Conservation (phyloP, 2,888 invertebrate species). For the Zonitis immaculata region DNA sequence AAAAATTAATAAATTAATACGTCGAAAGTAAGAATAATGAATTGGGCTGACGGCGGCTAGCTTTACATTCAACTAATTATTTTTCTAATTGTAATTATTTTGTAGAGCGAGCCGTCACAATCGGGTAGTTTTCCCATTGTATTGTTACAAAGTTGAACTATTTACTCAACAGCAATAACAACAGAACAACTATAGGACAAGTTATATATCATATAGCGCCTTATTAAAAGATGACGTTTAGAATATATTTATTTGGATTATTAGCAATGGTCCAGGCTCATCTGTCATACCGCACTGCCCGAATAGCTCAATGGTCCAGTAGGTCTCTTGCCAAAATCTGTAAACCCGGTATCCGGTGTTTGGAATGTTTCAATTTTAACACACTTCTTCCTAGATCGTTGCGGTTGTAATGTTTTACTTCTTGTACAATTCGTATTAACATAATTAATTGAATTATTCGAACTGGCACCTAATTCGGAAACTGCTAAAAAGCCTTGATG, state of each 20-base stretch:
- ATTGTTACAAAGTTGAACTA: too few relatives aligned
- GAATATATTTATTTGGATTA: conserved; percentile 28
- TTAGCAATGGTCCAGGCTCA: conserved; percentile 14
- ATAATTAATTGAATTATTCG: conserved; percentile 45
- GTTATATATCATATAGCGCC: too few relatives aligned
- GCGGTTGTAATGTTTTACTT: conserved; percentile 47
- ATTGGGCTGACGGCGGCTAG: too few relatives aligned
- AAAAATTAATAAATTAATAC: too few relatives aligned
- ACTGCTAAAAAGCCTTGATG: conserved; percentile 48
- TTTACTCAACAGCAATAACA: too few relatives aligned
- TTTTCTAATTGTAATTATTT: background rate
- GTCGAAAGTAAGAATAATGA: too few relatives aligned
- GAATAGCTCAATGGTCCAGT: conserved; percentile 35
- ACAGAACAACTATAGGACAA: too few relatives aligned
- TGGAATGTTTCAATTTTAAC: conserved; percentile 48
- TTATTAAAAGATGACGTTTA: conserved; percentile 22
- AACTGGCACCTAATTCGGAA: conserved; percentile 45
- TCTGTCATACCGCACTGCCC: conserved; percentile 46
- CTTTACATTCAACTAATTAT: background rate
- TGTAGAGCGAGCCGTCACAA: background rate
- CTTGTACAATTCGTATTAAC: conserved; percentile 34
- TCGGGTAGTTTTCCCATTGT: too few relatives aligned
- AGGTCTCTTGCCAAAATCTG: conserved; percentile 31
- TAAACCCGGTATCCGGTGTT: conserved; percentile 40
- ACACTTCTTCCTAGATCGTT: conserved; percentile 42